Evolutionary conservation across 2,888 invertebrate species (phyloP).

Genomic region (Eupeodes latifasciatus): DNA sequence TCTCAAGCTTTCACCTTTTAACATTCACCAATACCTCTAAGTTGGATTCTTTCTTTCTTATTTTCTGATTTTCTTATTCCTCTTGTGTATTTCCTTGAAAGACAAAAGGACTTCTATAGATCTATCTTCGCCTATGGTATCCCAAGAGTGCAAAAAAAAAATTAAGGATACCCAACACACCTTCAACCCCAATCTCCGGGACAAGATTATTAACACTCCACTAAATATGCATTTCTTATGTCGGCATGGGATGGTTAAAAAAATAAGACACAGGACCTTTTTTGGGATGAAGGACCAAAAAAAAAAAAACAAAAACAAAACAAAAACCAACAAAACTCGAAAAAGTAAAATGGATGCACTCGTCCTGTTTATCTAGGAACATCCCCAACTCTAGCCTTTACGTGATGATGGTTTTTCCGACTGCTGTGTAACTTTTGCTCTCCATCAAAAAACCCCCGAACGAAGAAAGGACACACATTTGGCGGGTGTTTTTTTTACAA

Average conservation of each 20-base stretch:
- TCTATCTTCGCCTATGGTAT: background rate
- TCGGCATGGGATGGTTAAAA: slow-evolving; percentile 60
- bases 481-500: slow-evolving; percentile 70
- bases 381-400: slow-evolving; percentile 35
- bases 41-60: slow-evolving; percentile 47
- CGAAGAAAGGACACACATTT: slow-evolving; percentile 61
- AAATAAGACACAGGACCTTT: slow-evolving; percentile 58
- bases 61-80: slow-evolving; percentile 12
- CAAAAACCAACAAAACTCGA: slow-evolving; percentile 73
- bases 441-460: background rate
- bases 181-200: slow-evolving; percentile 78
- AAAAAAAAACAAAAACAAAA: slow-evolving; percentile 28
- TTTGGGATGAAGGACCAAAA: background rate
- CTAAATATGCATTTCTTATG: slow-evolving; percentile 83
- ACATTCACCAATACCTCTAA: background rate
- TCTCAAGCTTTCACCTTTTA: slow-evolving; percentile 75
- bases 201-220: slow-evolving; percentile 84
- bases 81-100: slow-evolving; percentile 43
- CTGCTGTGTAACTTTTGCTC: slow-evolving; percentile 53
- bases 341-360: slow-evolving; percentile 75
- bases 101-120: slow-evolving; percentile 45
- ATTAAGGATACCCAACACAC: slow-evolving; percentile 59
- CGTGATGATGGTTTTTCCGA: slow-evolving; percentile 59
- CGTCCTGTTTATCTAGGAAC: slow-evolving; percentile 72
- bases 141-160: slow-evolving; percentile 34